Percentiles rank a stretch among this genome's conserved stretches.
Evolutionary conservation across 2,888 invertebrate genomes (phyloP).

Genomic region (Calameuta pallipes): DNA sequence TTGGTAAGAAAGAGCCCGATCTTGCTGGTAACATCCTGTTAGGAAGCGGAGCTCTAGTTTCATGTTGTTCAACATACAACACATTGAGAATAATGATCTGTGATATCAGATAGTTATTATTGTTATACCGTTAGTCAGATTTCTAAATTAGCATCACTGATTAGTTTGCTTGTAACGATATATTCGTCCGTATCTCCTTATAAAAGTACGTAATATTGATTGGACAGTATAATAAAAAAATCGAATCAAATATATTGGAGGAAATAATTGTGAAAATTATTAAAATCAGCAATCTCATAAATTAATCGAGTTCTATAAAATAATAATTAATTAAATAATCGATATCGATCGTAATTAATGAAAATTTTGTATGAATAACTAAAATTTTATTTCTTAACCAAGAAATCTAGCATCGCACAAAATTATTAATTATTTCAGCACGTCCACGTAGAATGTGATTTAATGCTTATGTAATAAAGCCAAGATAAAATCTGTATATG

Average conservation of each 20-base stretch:
- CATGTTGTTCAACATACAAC: not conserved
- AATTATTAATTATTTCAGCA: not conserved
- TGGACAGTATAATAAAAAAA: not conserved
- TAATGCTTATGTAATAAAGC: too few relatives aligned
- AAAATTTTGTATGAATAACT: not conserved
- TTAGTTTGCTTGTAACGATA: not conserved
- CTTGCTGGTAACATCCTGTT: not conserved
- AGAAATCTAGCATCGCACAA: not conserved
- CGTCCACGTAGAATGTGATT: not conserved
- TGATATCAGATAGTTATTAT: not conserved
- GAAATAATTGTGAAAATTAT: not conserved
- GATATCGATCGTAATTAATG: not conserved
- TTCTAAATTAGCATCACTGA: not conserved
- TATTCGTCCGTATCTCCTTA: not conserved
- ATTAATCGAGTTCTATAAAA: not conserved
- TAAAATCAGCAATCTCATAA: not conserved
- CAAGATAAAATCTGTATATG: too few relatives aligned
- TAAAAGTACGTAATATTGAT: not conserved
- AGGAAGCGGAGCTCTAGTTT: not conserved
- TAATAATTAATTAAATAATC: not conserved
- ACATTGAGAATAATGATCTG: not conserved
- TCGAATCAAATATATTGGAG: not conserved
- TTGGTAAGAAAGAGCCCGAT: not conserved
- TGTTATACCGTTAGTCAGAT: not conserved
- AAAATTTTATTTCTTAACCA: not conserved